Base-by-base conservation (phyloP, 2,888 invertebrate genomes). In the Matsumyia berberina region DNA sequence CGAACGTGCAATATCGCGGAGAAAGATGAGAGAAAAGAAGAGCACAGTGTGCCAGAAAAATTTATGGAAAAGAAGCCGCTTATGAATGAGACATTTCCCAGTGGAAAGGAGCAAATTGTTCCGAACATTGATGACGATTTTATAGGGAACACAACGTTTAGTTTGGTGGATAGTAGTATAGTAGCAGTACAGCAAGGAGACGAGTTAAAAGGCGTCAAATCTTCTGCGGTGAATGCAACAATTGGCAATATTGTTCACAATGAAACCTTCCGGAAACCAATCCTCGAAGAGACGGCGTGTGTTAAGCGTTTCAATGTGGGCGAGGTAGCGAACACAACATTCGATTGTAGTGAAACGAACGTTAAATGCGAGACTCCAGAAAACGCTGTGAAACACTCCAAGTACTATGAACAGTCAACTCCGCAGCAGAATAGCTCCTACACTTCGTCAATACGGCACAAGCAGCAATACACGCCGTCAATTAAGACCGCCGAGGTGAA, bases 141-240 rank as follows among this genome's bases (percentile, higher is more conserved):
- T 87, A 90, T 91, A 46, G 89, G 89, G 24, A 90, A 91, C 72
- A 90, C 89, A 9, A 90, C 90, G 8, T 89, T 90, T 58, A 90
- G 89, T 86, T 81, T 91, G 69, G 89, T 91, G 12, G 90, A 90
- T 67, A 91, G 87, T 51, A 88, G 88, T 81, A 86, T 89, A 88
- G 39, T 58, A 31, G 11, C 49, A 24, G 77, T 73, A 35, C 86
- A 79, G 31, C 81, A 72, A 55, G 74, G 35, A 7, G 44, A 85
- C 0, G 86, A 77, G 69, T 17, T 67, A 7, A 87, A 87, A 9
- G 69, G 15, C 0, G 29, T 29, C 11, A 76, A 76, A 44, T 44
- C 31, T 5, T 19, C 60, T 0, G 12, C 17, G 5, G 79, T 87
- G 17, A 80, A 85, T 5, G 78, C 86, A 4, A 58, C 73, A 9